Evolutionary conservation across 2,113 vertebrate genomes (phyloP), one percentile per base, ranked within the genome.

Genomic region (Rattus rattus): DNA sequence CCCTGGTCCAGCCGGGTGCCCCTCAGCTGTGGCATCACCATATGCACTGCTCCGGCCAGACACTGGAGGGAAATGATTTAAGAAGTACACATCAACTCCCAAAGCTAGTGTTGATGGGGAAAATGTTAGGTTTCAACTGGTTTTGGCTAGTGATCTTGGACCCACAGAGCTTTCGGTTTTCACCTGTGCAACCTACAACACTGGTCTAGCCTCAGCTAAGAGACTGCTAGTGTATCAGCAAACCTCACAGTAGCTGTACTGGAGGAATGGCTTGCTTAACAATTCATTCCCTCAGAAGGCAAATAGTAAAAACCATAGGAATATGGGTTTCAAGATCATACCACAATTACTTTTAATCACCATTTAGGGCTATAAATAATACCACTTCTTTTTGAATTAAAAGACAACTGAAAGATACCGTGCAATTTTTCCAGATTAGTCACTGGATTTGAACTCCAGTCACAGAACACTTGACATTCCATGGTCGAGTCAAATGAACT

Each of bases 11-110:
- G 99, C 98, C 0, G 99, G 99, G 90, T 99, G 99, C 1, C 99
- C 99, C 97, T 99, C 99, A 0, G 99, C 99, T 2, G 99, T 92
- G 0, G 99, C 99, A 97, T 99, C 99, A 0, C 99, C 99, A 0
- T 99, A 99, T 1, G 99, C 99, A 67, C 99, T 99, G 97, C 99
- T 99, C 67, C 99, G 99, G 72, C 99, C 99, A 2, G 99, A 99
- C 92, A 99, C 99, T 99, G 97, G 0, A 61, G 59, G 3, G 22
- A 95, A 88, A 92, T 0, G 19, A 13, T 67, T 63, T 16, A 77
- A 12, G 49, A 79, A 9, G 24, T 9, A 52, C 54, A 80, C 24
- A 81, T 98, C 63, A 95, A 76, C 6, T 91, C 49, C 56, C 86
- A 86, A 47, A 52, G 28, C 5, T 28, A 16, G 19, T 73, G 24